Evolutionary conservation across 2,797 vertebrate species (phyloP), one percentile per base, ranked within the genome.

Genomic region (Chiroxiphia lanceolata): DNA sequence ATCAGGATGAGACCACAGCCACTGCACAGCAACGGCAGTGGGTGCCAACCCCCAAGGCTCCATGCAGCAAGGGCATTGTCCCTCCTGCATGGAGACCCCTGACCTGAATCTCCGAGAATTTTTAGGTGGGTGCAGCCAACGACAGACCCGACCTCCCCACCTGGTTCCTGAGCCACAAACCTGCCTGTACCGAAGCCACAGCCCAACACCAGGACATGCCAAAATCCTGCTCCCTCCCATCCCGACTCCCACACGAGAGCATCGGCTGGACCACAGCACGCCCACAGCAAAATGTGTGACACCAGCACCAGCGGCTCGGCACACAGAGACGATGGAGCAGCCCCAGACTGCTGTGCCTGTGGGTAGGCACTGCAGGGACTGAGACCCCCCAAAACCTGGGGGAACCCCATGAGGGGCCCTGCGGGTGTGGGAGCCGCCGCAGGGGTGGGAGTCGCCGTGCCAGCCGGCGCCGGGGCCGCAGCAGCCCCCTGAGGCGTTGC

Each of bases 401-500:
- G 25, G 9, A 64, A 48, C 13, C 53, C 31, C 82, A 63, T 3
- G 36, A 0, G 21, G 14, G 57, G 63, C 51, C 17, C 51, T 26
- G 79, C 12, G n/a, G 51, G 33, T 9, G 47, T 19, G 70, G 82
- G 77, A 86, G 89, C 9, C 76, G 91, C 83, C 45, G 87, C 80
- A 69, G 72, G 76, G 93, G 80, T 61, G 87, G 89, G 87, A 91
- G 56, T 61, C 64, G 47, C 77, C 47, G 83, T 83, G 95, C 72
- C 89, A 60, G 87, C 91, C 59, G 72, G 85, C 80, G 86, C 88
- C 78, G 83, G 72, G 91, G 78, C 26, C 75, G 83, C 51, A 80
- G 88, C 69, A 68, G 79, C 93, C 85, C 76, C 34, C 25, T 68
- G 82, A 83, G 82, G 87, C 93, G 96, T 96, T 93, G 92, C 93